Evolutionary conservation across 2,888 invertebrate species (phyloP), one percentile per base, ranked within the genome.

Genomic region (Augiades crinisus): DNA sequence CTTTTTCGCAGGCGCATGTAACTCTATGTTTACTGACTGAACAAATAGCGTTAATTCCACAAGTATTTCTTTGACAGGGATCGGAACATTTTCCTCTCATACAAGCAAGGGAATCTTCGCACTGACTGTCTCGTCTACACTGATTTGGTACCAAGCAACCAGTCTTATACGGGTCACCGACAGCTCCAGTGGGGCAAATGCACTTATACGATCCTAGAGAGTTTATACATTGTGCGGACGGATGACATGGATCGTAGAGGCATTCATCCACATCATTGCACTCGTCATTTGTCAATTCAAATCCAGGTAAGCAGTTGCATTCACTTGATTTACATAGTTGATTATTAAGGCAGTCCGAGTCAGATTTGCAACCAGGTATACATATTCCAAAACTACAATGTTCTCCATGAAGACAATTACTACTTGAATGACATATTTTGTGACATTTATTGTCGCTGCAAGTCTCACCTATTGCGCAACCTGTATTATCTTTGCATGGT

Each of bases 401-500:
- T 86, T 98, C 97, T 41, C 97, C 97, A 1, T 95, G 94, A 64
- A 97, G 89, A 67, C 98, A 98, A 70, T 97, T 98, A 68, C 95
- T 96, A 72, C 96, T 96, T 6, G 95, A 94, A 70, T 96, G 96
- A 73, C 97, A 97, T 24, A 97, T 93, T 87, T 96, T 97, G 13
- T 94, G 92, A 67, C 97, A 97, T 58, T 94, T 91, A 59, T 92
- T 94, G 63, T 94, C 93, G 54, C 91, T 92, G 68, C 97, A 97
- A 55, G 94, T 92, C 82, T 97, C 97, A 8, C 97, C 97, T 33
- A 94, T 92, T 0, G 96, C 97, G 72, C 97, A 97, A 14, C 92
- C 90, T 0, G 90, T 90, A 56, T 93, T 93, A 56, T 94, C 93
- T 60, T 91, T 90, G 68, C 97, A 97, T 3, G 95, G 94, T 27